Conservation (phyloP, 2,113 vertebrate species). For the Pitta sordida region DNA sequence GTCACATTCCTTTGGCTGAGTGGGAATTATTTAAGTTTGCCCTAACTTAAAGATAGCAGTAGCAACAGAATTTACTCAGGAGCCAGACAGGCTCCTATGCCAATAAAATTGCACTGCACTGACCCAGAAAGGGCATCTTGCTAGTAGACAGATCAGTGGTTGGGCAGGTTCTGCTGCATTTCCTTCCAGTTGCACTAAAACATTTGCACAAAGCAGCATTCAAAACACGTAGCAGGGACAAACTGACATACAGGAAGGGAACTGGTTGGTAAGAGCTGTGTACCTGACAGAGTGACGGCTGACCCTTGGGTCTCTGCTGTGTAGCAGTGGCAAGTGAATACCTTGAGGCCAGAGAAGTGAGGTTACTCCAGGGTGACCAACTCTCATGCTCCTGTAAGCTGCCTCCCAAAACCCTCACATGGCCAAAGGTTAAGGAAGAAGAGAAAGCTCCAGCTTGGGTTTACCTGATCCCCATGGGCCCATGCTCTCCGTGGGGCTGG, state of each 20-base stretch:
- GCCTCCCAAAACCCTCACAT: background rate
- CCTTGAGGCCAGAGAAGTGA: background rate
- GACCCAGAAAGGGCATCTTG: conserved; percentile 3
- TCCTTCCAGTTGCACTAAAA: background rate
- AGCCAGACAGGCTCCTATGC: background rate
- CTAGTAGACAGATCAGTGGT: background rate
- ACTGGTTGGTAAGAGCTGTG: background rate
- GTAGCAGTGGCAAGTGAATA: background rate
- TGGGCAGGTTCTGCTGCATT: conserved; percentile 38
- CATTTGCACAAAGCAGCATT: background rate
- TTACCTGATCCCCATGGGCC: background rate
- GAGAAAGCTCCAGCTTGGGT: background rate
- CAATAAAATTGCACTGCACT: background rate
- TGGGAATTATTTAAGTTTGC: background rate
- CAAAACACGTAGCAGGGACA: background rate
- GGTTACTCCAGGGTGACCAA: background rate
- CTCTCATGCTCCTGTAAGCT: background rate
- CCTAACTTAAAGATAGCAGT: background rate
- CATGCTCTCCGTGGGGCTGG: background rate
- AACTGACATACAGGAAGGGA: background rate
- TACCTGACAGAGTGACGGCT: background rate
- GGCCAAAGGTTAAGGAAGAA: background rate
- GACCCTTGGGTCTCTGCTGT: background rate
- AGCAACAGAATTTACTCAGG: background rate
- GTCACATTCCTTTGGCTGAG: background rate